A percentile compares a stretch with the other conserved stretches of the same genome.
Conservation (phyloP, 2,797 vertebrate genomes). For the Periparus ater region DNA sequence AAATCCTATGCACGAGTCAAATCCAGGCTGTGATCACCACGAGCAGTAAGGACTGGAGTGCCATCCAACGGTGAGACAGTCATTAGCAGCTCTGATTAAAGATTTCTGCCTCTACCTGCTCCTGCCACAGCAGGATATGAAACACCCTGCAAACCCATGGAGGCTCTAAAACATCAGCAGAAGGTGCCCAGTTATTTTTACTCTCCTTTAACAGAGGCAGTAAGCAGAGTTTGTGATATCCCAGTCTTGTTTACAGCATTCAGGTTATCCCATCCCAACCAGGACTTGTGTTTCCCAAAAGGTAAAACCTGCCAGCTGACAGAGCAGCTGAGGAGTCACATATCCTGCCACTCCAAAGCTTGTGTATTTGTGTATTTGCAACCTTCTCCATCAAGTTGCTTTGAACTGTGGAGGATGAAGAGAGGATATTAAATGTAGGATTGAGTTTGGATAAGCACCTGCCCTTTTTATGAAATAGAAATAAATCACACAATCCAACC, state of each 20-base stretch:
- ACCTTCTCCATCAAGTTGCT: not conserved
- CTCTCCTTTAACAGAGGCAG: not conserved
- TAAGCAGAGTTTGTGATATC: not conserved
- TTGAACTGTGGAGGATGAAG: not conserved
- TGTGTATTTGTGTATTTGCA: not conserved
- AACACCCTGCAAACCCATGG: not conserved
- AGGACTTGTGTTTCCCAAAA: not conserved
- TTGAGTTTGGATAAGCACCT: not conserved
- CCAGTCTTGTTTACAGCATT: not conserved
- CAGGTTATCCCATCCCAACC: not conserved
- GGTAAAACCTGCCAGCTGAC: not conserved
- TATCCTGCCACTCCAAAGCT: not conserved
- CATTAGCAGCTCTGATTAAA: not conserved
- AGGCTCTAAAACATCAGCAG: not conserved
- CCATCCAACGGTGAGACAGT: slow-evolving; percentile 39
- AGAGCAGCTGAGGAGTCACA: not conserved
- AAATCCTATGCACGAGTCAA: not conserved
- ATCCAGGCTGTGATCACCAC: not conserved
- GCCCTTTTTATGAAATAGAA: not conserved
- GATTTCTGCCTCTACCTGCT: not conserved
- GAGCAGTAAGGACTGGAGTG: slow-evolving; percentile 17
- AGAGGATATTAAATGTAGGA: not conserved
- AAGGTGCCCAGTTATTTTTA: not conserved
- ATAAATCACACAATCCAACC: not conserved
- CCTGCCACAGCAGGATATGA: not conserved